These are phyloP conservation scores for Gephyroberyx darwinii DNA, from an alignment of 2,797 vertebrate genomes.

Conservation along the genomic window DNA sequence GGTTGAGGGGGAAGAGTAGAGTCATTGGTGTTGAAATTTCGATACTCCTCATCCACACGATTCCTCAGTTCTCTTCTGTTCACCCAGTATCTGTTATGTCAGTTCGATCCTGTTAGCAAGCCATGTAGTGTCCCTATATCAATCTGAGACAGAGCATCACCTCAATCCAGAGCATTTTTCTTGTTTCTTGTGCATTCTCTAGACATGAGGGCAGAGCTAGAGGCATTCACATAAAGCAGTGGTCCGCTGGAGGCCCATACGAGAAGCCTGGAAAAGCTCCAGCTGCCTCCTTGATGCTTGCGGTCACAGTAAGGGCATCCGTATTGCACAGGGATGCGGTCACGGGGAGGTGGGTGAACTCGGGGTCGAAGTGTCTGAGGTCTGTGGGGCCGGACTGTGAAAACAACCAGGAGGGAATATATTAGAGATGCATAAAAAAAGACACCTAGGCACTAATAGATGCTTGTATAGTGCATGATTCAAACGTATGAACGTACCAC, in stretches of 20 bases:
- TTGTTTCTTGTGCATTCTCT: conserved; percentile 1
- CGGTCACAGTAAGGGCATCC: conserved; percentile 75
- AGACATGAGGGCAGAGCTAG: not conserved
- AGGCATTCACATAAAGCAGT: conserved; percentile 74
- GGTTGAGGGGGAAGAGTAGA: conserved; percentile 47
- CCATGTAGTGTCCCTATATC: not conserved
- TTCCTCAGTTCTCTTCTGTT: conserved; percentile 13
- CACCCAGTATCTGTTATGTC: conserved; percentile 2
- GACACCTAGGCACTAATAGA: not conserved
- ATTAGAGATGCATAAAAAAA: conserved; percentile 3
- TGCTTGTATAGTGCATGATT: not conserved
- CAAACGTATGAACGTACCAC: conserved; percentile 76
- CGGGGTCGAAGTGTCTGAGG: conserved; percentile 84
- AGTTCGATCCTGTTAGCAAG: conserved; percentile 34
- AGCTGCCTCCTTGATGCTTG: conserved; percentile 82
- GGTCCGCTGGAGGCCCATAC: conserved; percentile 77
- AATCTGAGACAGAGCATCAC: too few species aligned
- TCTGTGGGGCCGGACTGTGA: conserved; percentile 82
- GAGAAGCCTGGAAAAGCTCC: conserved; percentile 86
- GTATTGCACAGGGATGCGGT: conserved; percentile 79
- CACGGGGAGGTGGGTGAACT: conserved; percentile 86
- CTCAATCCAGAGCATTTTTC: conserved; percentile 6
- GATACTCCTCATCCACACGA: conserved; percentile 37
- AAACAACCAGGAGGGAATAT: not conserved
- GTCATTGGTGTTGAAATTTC: conserved; percentile 35